These are phyloP conservation scores for Furcula furcula DNA, from an alignment of 2,888 invertebrate species.

Conservation along the genomic window DNA sequence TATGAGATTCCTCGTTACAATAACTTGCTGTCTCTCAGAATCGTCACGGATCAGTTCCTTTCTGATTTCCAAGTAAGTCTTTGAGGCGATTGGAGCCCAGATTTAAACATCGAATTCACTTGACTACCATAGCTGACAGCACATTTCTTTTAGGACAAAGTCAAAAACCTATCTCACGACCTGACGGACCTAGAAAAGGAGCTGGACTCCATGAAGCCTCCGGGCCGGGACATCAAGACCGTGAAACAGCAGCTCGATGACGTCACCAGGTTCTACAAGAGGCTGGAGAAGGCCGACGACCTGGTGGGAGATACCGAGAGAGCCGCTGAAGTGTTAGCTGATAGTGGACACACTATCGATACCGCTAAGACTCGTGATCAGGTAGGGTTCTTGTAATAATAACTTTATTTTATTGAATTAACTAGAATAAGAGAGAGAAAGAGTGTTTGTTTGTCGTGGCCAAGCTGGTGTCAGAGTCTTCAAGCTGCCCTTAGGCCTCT, in stretches of 20 bases:
- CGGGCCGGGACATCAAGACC: slow-evolving; percentile 93
- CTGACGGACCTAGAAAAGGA: slow-evolving; percentile 91
- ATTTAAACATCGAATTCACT: too few species aligned
- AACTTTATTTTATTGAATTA: neutral
- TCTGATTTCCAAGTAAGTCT: too few species aligned
- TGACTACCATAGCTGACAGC: too few species aligned
- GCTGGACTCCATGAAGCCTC: slow-evolving; percentile 91
- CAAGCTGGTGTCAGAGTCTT: too few species aligned
- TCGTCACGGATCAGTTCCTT: too few species aligned
- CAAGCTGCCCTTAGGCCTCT: too few species aligned
- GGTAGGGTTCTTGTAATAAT: slow-evolving; percentile 49
- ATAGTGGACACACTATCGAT: slow-evolving; percentile 93
- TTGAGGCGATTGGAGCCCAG: too few species aligned
- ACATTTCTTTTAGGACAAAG: slow-evolving; percentile 82
- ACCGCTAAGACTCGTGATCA: slow-evolving; percentile 91
- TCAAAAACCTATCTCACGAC: slow-evolving; percentile 89
- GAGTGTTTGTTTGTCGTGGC: too few species aligned
- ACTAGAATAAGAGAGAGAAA: too few species aligned
- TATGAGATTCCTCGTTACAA: too few species aligned
- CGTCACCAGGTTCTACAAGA: slow-evolving; percentile 84
- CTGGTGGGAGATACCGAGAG: slow-evolving; percentile 85
- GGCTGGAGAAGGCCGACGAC: slow-evolving; percentile 85
- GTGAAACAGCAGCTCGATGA: slow-evolving; percentile 93
- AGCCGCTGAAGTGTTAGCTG: slow-evolving; percentile 89
- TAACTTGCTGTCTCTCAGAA: too few species aligned